These are phyloP conservation scores for Abrostola triplasia DNA, from an alignment of 2,888 invertebrate species.

Conservation along the genomic window DNA sequence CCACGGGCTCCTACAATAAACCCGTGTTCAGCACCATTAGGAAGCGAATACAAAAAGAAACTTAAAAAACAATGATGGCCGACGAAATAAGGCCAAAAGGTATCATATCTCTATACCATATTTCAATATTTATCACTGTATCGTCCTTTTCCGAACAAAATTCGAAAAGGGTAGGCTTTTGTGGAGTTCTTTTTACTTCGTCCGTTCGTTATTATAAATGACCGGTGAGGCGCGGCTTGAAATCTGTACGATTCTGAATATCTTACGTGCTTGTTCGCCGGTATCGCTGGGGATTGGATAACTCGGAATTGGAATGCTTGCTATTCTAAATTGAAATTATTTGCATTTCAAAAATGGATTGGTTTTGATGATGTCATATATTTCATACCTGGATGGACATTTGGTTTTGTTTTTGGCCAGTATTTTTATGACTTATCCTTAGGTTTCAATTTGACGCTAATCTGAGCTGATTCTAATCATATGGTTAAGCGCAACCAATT, in stretches of 20 bases:
- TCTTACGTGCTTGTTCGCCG: conserved; percentile 56
- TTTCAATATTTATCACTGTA: conserved; percentile 87
- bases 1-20: conserved; percentile 72
- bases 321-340: conserved; percentile 13
- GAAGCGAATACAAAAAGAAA: conserved; percentile 61
- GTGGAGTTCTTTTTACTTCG: conserved; percentile 64
- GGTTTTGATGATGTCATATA: conserved; percentile 7
- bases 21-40: conserved; percentile 77
- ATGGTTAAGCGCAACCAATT: no score
- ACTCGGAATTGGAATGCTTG: conserved; percentile 21
- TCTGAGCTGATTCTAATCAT: no score
- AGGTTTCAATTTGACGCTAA: no score
- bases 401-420: no score
- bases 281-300: conserved; percentile 15
- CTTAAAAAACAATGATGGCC: conserved; percentile 50
- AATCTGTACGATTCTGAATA: conserved; percentile 77
- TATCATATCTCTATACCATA: conserved; percentile 84
- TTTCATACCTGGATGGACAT: no score
- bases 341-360: conserved; percentile 8
- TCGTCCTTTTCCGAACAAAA: conserved; percentile 86
- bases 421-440: background rate
- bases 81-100: conserved; percentile 71
- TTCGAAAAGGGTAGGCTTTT: conserved; percentile 73
- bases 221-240: conserved; percentile 71
- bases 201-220: conserved; percentile 83